Evolutionary conservation across 2,888 invertebrate genomes (phyloP), one percentile per base, ranked within the genome.

Genomic region (Diaprepes abbreviatus): DNA sequence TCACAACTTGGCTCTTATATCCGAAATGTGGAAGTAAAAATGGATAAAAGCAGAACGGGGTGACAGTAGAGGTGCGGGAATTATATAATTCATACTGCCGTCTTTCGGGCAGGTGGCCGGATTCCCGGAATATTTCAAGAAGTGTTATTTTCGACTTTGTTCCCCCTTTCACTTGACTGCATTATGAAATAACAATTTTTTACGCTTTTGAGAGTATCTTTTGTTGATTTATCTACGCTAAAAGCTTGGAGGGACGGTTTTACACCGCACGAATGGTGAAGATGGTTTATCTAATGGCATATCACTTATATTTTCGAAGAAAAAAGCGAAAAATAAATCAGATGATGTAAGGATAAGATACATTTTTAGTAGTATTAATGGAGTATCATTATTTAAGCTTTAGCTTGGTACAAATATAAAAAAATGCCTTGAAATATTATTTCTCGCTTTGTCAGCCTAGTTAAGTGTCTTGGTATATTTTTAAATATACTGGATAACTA

Each of bases 41-140:
- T 64, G 69, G 69, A 69, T 69, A 64, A 69, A 69, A 69, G 69
- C 69, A 38, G 59, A 64, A 50, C 58, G 69, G 54, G 69, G 69
- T 64, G 69, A 69, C 69, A 64, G 17, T 52, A n/a, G 40, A 64
- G 64, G 69, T 69, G 64, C 52, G 43, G 59, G 48, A 63, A 69
- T 69, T 69, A 69, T 69, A 69, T 69, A 69, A 69, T 69, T 69
- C 69, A 69, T 69, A 52, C 50, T 50, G 63, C 58, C 63, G 60
- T 55, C 62, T 45, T 14, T 45, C n/a, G 28, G 24, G 12, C 70
- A 66, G 70, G 66, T 66, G 71, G 59, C n/a, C 58, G 60, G 45
- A 67, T 66, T 71, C 66, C 66, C 70, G 66, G 71, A 57, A 69
- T 69, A 67, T 67, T 60, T 60, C 62, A 12, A 52, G 58, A 38